phyloP scores from a whole-genome alignment of 1,140 invertebrate genomes.

The Nymphalis io region DNA sequence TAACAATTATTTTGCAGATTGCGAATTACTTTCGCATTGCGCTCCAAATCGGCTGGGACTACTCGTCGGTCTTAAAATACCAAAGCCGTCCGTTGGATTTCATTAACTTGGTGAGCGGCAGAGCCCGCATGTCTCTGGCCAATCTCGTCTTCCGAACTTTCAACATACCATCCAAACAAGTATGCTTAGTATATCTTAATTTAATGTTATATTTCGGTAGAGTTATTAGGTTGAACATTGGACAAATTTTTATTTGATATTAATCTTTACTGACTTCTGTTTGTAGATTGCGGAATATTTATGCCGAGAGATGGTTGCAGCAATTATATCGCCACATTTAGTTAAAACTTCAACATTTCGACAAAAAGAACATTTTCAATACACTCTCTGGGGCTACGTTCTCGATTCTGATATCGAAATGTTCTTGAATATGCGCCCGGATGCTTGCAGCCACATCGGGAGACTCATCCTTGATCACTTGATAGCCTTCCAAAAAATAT shows the following conservation, averaged over 20 bases:
- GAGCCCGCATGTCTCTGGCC: conserved; percentile 71
- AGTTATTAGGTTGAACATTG: too few species aligned
- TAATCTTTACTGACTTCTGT: conserved; percentile 15
- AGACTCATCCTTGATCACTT: conserved; percentile 80
- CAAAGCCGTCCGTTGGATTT: conserved; percentile 72
- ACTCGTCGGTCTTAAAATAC: conserved; percentile 71
- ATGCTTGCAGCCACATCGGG: conserved; percentile 81
- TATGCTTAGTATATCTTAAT: conserved; percentile 32
- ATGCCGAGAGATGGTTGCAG: conserved; percentile 79
- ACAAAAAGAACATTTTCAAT: conserved; percentile 78
- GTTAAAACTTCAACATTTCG: conserved; percentile 76
- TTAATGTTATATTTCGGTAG: conserved; percentile 14
- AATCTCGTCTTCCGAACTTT: conserved; percentile 78
- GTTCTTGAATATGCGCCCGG: conserved; percentile 81
- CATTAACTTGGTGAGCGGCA: conserved; percentile 74
- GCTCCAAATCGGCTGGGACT: conserved; percentile 75
- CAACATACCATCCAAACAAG: conserved; percentile 74
- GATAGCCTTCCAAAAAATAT: conserved; percentile 77
- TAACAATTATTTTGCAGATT: conserved; percentile 44
- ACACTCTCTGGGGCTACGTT: conserved; percentile 82
- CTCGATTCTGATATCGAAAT: conserved; percentile 81
- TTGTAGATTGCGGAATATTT: conserved; percentile 82
- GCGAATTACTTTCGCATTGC: conserved; percentile 74
- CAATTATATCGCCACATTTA: conserved; percentile 75
- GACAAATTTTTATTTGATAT: neutral